Base-by-base conservation (phyloP, 2,888 invertebrate species). In the Parapristionchus giblindavisi region DNA sequence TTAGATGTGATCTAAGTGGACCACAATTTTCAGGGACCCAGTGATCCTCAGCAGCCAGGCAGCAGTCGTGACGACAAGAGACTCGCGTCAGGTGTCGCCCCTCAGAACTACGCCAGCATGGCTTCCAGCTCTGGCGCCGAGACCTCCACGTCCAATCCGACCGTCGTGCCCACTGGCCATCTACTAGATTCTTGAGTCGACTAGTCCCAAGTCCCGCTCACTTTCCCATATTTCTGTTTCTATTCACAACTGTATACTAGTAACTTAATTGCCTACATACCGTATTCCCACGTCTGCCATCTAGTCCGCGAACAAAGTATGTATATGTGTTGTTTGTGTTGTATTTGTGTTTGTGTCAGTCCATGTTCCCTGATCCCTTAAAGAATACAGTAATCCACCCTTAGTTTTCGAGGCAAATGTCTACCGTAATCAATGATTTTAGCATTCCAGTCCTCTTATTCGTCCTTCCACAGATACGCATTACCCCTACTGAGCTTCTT, bases 71-170 rank as follows among this genome's bases (percentile, higher is more conserved):
- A 71, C 36, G 73, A 73, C 11, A 61, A 60, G 17, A 43, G 61
- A 24, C 73, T 73, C 5, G 48, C 73, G 2, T 40, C 48, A 6
- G 73, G 73, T 17, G 11, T 48, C 0, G 21, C 73, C 2, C 60
- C 60, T 34, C 60, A 61, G 48, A 73, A 60, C 51, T 73, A 73
- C 61, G 21, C 73, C 1, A 48, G 48, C 24, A 61, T 73, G 60
- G 60, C 73, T 2, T 29, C 73, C 0, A 73, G 60, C 2, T 36
- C 60, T 27, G 61, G 48, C 34, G 24, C n/a, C 8, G 73, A 61
- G n/a, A 3, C n/a, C 14, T n/a, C 51, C 1, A n/a, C n/a, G n/a
- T n/a, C n/a, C n/a, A n/a, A n/a, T n/a, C 38, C 40, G 5, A 14
- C 32, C 11, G 40, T 29, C 21, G 71, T 71, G 11, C 73, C 73